These are phyloP conservation scores for Petrocephalus schoutedeni DNA, from an alignment of 2,797 vertebrate genomes.

Conservation along the genomic window DNA sequence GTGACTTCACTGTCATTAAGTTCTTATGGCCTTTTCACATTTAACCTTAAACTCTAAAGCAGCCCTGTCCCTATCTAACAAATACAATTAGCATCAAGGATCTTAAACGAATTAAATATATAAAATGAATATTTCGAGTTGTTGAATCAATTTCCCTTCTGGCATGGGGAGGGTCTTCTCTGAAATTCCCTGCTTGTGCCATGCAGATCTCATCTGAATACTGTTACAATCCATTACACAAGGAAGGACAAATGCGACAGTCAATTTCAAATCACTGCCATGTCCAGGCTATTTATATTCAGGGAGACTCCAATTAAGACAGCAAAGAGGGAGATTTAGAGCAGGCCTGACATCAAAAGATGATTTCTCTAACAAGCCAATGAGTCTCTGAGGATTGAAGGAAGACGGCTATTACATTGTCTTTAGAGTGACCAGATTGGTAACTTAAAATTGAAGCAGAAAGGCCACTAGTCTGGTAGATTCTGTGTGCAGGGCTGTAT, in stretches of 20 bases:
- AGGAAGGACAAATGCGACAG: conserved; percentile 25
- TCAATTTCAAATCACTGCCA: conserved; percentile 20
- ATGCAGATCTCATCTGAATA: conserved; percentile 24
- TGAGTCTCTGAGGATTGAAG: conserved; percentile 25
- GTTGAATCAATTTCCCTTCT: neutral
- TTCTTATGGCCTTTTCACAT: neutral
- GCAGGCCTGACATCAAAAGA: conserved; percentile 20
- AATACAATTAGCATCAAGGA: neutral
- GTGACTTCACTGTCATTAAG: neutral
- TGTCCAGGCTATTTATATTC: conserved; percentile 27
- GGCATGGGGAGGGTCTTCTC: neutral
- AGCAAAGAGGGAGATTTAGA: conserved; percentile 24
- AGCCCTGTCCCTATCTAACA: neutral
- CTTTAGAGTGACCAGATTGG: conserved; percentile 8
- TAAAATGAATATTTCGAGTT: neutral
- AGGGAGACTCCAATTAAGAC: conserved; percentile 23
- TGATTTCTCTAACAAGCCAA: conserved; percentile 30
- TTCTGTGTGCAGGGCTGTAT: neutral
- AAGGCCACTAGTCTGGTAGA: neutral
- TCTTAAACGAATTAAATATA: neutral
- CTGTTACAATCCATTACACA: conserved; percentile 21
- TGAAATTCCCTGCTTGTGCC: neutral
- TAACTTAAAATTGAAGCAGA: neutral
- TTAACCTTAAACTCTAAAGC: neutral
- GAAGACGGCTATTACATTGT: conserved; percentile 14